Percentiles rank a stretch among this genome's conserved stretches.
phyloP scores from a whole-genome alignment of 2,797 vertebrate genomes.

The Varecia variegata region DNA sequence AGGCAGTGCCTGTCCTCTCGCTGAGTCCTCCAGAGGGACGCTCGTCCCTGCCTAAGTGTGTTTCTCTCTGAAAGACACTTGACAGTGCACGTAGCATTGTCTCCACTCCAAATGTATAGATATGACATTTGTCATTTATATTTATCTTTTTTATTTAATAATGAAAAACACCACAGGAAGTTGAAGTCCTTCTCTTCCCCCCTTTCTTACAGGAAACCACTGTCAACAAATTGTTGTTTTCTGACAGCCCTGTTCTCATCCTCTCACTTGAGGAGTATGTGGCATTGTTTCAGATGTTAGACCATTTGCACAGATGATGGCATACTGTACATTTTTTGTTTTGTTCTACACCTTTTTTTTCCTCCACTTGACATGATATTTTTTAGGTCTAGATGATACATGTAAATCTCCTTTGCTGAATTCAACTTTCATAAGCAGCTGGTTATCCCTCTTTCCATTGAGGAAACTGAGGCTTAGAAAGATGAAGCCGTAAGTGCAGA shows the following conservation, averaged over 20 bases:
- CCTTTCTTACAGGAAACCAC: not conserved
- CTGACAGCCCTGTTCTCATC: not conserved
- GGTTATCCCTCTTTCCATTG: not conserved
- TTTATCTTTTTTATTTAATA: not conserved
- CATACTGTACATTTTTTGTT: not conserved
- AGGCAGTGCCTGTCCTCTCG: fast-evolving
- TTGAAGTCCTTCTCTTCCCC: not conserved
- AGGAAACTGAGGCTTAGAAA: not conserved
- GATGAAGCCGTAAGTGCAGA: not conserved
- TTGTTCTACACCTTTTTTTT: not conserved
- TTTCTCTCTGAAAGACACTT: not conserved
- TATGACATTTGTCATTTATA: not conserved
- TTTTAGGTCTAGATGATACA: not conserved
- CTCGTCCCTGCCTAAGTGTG: not conserved
- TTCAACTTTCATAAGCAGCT: not conserved
- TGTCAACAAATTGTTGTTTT: not conserved
- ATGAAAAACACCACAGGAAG: not conserved
- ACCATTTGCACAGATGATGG: not conserved
- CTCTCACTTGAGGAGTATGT: not conserved
- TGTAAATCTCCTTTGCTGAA: not conserved
- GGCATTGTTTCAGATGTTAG: not conserved
- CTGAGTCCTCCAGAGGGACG: not conserved
- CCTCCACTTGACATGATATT: not conserved
- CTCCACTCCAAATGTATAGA: not conserved
- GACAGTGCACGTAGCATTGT: not conserved